Evolutionary conservation across 92 coral and sea anemone species (phyloP), one percentile per base, ranked within the genome.

Genomic region (Paragorgia papillata): DNA sequence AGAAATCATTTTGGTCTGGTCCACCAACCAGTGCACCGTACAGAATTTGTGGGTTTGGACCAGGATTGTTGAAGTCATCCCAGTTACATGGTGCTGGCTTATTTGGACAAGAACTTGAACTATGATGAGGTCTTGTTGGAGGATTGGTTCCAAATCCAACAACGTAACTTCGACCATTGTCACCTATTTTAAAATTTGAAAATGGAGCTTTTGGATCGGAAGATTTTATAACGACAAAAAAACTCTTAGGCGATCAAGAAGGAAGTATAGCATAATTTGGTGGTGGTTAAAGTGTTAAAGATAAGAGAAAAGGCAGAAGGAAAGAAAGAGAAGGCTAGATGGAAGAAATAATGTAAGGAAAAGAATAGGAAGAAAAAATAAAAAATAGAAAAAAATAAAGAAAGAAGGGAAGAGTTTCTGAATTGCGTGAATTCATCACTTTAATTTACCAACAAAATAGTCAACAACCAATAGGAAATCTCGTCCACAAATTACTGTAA

Each of bases 21-120:
- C 92, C 97, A 37, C 92, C 97, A 1, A 91, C 97, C 62, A 91
- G 65, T 10, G 97, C 91, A 13, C 97, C 97, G 51, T 69, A 59
- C 71, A 91, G 82, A 54, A 74, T 70, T 50, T 91, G 97, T 37
- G 97, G 92, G 39, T 88, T 91, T 79, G 91, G 86, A 2, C 66
- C 84, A 17, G 89, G 83, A 43, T 56, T 48, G 43, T 81, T 62
- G 35, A 49, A 65, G 67, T 60, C 39, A 27, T 77, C 25, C 88
- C 88, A 85, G 29, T 32, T 56, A 67, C 92, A 88, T 4, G 92
- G 49, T 25, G 73, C 80, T 20, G 97, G 92, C 10, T 34, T 32
- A 68, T 67, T 50, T 12, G 90, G 92, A 48, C 92, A 91, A 15
- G 92, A 88, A 37, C 97, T 91, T 30, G 92, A 85, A 2, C 83